Base-by-base conservation (phyloP, 1,140 invertebrate species). In the Diachasmimorpha longicaudata region DNA sequence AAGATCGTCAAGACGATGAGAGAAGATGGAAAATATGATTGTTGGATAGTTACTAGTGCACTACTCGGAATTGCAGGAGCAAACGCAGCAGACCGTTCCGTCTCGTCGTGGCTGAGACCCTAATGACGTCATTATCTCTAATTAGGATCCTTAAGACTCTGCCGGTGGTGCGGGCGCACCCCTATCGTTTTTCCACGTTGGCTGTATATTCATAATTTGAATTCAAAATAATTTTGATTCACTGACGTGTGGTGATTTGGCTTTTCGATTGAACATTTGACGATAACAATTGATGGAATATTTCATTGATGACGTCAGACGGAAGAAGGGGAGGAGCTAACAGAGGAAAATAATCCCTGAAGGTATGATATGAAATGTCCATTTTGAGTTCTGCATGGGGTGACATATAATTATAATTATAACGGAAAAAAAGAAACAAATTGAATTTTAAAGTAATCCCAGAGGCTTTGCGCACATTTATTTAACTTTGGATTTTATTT, bases 91-190 rank as follows among this genome's bases (percentile, higher is more conserved):
- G 85, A 87, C 83, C 86, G 82, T 86, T 79, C 79, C 81, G 85
- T 86, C 83, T 86, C 83, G 82, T 86, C 85, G 85, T 82, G 81
- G 80, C 82, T 81, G 82, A 86, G 85, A 86, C 85, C 81, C 82
- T 86, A 88, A 88, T 88, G 85, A 86, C 86, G 85, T 88, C 84
- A 86, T 88, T 88, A 88, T 84, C 81, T 85, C 83, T 85, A 87
- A 87, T 87, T 87, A 87, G 85, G 84, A 86, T 87, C 84, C 82
- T 77, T 81, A 84, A 78, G 39, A 70, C 13, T 69, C 68, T 69
- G 46, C 55, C 72, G 73, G 31, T 16, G 52, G 66, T 69, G 66
- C 67, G 70, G 42, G 23, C 67, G 25, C 39, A n/a, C 13, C 36
- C 44, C 58, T 67, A 39, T 42, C 16, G 46, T 67, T 67, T 39